Base-by-base conservation (phyloP, 1,140 invertebrate genomes). In the Atta cephalotes region DNA sequence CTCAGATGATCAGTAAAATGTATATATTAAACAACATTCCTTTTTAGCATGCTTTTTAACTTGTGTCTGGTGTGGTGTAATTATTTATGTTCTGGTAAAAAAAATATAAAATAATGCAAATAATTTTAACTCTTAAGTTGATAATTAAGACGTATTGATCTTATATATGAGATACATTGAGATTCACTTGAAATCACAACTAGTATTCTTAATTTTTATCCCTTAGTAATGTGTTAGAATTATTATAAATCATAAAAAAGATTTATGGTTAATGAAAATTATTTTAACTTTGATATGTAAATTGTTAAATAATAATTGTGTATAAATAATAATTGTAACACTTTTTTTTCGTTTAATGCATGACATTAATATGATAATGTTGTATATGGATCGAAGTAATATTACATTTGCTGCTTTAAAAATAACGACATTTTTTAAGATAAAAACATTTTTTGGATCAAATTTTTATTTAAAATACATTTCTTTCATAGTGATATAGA, bases 41-140 rank as follows among this genome's bases (percentile, higher is more conserved):
- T 58, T 72, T 31, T 58, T 25, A 35, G 78, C 92, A 93, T 94
- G 92, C 92, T 91, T 53, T 88, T 88, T 3, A 56, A 21, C 85
- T 78, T 39, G 85, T 87, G 63, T 86, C 14, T 18, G 21, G 21
- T 25, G 39, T 68, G 28, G 39, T 68, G 28, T 79, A 21, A 39
- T 39, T 39, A 53, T 21, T 35, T 14, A 12, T 79, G 62, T 62
- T 78, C 7, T 62, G 58, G 18, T 9, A 39, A 39, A 5, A 9
- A 5, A 56, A 49, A 49, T 49, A n/a, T 6, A 18, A 18, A 49
- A 39, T 62, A 14, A 76, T 76, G 7, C 16, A 25, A 25, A 25
- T 25, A 25, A 28, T 45, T 28, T 39, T 31, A 16, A n/a, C 3
- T 35, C 3, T 21, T 16, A 3, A 25, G 21, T 60, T 3, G 14